Conservation (phyloP, 2,113 vertebrate species). For the Paratilapia polleni region DNA sequence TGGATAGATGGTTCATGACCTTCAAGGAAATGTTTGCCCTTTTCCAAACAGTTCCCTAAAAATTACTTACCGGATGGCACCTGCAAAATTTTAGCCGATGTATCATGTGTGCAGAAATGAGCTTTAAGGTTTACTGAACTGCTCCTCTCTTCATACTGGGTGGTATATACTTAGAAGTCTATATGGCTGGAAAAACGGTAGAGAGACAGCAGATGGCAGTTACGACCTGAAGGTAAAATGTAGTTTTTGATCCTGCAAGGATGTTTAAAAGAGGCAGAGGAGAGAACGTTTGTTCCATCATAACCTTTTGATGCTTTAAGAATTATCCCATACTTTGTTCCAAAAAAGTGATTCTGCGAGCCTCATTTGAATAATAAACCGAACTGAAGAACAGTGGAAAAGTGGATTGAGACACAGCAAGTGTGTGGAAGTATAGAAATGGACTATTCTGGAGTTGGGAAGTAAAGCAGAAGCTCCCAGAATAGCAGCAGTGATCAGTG, state of each 20-base stretch:
- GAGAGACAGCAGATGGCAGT: not conserved
- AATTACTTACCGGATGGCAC: not conserved
- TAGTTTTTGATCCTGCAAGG: not conserved
- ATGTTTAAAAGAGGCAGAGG: not conserved
- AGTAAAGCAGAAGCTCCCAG: constrained; percentile 56
- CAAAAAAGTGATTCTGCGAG: not conserved
- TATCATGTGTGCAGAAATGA: too few relatives aligned
- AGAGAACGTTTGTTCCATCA: not conserved
- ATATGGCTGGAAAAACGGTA: not conserved
- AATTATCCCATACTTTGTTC: not conserved
- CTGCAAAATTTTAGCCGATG: too few relatives aligned
- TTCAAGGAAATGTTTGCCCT: not conserved
- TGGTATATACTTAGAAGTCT: not conserved
- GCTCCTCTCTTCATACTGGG: not conserved
- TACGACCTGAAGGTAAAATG: not conserved
- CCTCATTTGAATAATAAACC: not conserved
- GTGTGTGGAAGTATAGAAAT: constrained; percentile 19
- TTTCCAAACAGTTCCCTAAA: not conserved
- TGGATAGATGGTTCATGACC: not conserved
- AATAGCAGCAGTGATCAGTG: constrained; percentile 69
- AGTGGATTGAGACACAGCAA: not conserved
- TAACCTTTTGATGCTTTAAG: not conserved
- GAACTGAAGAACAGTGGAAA: not conserved
- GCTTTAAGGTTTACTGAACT: not conserved
- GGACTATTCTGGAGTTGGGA: constrained; percentile 8